Conservation (phyloP, 2,113 vertebrate genomes). For the Alouatta palliata region DNA sequence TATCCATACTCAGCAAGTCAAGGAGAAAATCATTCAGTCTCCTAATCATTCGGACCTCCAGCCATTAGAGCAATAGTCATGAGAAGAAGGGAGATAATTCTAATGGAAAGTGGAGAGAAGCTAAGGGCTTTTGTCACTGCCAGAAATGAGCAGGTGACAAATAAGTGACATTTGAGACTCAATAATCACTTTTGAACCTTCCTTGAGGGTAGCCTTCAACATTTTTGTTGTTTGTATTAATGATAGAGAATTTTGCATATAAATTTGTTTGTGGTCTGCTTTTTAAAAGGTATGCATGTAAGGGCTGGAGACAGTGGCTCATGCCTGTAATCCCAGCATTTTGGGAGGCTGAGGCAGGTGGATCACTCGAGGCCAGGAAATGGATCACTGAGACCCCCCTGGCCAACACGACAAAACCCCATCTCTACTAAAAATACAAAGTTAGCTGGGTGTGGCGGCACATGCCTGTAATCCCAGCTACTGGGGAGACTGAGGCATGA, state of each 20-base stretch:
- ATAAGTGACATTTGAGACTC: neutral
- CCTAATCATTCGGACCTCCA: neutral
- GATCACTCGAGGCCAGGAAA: too few relatives aligned
- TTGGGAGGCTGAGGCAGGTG: too few relatives aligned
- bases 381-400: too few relatives aligned
- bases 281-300: neutral
- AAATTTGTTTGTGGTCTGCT: neutral
- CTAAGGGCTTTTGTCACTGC: neutral
- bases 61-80: neutral
- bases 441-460: too few relatives aligned
- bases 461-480: too few relatives aligned
- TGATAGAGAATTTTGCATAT: neutral
- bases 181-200: neutral
- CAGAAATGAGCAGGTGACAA: neutral
- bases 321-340: too few relatives aligned
- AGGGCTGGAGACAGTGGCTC: too few relatives aligned
- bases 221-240: neutral
- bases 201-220: neutral
- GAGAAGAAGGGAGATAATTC: neutral
- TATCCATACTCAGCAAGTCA: neutral
- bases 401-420: too few relatives aligned
- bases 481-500: too few relatives aligned
- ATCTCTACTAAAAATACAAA: too few relatives aligned
- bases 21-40: conserved; percentile 7
- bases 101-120: neutral